Percentiles rank a stretch among this genome's conserved stretches.
These are phyloP conservation scores for Tauraco hartlaubi DNA, from an alignment of 2,797 vertebrate species.

Conservation along the genomic window DNA sequence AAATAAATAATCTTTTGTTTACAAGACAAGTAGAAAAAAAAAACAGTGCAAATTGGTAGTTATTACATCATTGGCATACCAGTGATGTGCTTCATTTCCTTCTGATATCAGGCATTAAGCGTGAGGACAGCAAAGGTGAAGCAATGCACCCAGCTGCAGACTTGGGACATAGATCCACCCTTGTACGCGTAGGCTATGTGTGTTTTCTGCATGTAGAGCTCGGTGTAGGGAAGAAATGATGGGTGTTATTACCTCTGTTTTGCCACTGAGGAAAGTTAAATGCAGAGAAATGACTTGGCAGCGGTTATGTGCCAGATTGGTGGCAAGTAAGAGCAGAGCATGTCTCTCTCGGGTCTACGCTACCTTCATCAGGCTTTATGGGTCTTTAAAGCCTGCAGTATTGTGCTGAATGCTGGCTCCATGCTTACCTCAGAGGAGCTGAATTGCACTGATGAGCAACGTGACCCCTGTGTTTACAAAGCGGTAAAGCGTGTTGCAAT, in stretches of 20 bases:
- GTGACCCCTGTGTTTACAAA: not conserved
- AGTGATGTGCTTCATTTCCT: not conserved
- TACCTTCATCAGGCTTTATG: not conserved
- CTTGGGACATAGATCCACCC: not conserved
- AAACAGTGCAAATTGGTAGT: not conserved
- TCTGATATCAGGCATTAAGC: not conserved
- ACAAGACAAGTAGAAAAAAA: not conserved
- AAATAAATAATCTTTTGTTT: not conserved
- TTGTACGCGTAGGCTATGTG: rapidly evolving
- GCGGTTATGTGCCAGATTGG: not conserved
- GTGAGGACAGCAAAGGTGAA: not conserved
- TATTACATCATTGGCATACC: not conserved
- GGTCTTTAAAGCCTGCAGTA: not conserved
- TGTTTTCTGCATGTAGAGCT: not conserved
- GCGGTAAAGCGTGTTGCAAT: not conserved
- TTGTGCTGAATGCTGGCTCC: not conserved
- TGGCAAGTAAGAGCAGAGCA: not conserved
- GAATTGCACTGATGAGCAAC: not conserved
- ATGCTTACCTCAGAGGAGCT: not conserved
- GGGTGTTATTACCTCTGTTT: not conserved
- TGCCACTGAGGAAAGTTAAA: not conserved
- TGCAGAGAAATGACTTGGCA: not conserved
- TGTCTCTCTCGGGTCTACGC: not conserved
- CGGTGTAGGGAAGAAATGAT: not conserved
- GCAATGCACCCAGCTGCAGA: not conserved